Evolutionary conservation across 64 coral and sea anemone genomes (phyloP).

Genomic region (Pocillopora damicornis): DNA sequence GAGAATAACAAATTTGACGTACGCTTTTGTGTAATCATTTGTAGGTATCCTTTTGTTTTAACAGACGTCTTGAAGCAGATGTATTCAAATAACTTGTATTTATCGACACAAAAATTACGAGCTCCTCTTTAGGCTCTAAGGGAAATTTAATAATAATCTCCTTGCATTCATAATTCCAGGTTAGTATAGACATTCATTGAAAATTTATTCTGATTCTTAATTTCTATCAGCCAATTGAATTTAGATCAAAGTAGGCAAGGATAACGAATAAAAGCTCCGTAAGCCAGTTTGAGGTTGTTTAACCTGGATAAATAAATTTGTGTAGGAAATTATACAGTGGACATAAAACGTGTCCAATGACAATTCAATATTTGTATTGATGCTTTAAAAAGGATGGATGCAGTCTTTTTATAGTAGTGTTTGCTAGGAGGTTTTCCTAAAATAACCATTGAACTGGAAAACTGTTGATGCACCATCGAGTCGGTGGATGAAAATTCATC

Average conservation of each 20-base stretch:
- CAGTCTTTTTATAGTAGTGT: neutral
- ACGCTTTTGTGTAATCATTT: neutral
- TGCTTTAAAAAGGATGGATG: neutral
- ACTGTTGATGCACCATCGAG: neutral
- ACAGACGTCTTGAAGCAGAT: neutral
- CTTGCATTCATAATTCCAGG: no score
- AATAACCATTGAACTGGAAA: neutral
- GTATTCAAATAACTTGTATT: neutral
- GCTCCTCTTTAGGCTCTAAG: neutral
- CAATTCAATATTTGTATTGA: slow-evolving; percentile 11
- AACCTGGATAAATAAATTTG: neutral
- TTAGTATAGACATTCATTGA: neutral
- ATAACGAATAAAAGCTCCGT: neutral
- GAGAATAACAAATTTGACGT: slow-evolving; percentile 11
- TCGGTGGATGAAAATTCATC: neutral
- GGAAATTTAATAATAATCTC: neutral
- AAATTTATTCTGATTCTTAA: neutral
- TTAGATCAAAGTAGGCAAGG: neutral
- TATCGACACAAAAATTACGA: neutral
- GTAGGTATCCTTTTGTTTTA: neutral
- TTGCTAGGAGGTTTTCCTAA: neutral
- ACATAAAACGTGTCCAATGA: neutral
- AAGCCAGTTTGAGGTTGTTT: neutral
- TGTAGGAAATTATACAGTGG: neutral
- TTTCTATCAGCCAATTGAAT: neutral